A percentile compares a stretch with the other conserved stretches of the same genome.
These are phyloP conservation scores for Latrodectus elegans DNA, from an alignment of 2,888 invertebrate genomes.

Conservation along the genomic window DNA sequence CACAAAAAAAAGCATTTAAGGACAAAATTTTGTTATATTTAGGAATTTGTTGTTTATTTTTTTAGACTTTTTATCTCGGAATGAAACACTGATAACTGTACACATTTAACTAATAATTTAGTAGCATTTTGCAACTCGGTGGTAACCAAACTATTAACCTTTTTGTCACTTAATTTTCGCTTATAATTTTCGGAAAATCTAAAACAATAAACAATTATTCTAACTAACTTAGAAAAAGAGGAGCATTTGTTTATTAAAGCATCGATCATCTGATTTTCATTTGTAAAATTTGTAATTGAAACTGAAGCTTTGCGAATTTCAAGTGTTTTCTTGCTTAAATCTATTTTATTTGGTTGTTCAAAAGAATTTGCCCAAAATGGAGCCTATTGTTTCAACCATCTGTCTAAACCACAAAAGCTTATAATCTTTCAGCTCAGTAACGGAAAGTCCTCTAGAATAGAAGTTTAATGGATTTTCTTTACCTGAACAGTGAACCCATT, in stretches of 20 bases:
- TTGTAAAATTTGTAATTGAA: neutral
- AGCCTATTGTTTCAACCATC: neutral
- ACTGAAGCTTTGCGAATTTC: neutral
- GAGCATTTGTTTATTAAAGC: neutral
- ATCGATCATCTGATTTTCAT: neutral
- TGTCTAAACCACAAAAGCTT: constrained; percentile 66
- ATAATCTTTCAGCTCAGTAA: constrained; percentile 38
- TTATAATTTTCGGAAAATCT: neutral
- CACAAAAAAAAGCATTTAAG: neutral
- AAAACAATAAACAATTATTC: neutral
- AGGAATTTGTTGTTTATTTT: neutral
- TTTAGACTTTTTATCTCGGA: neutral
- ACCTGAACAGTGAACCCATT: constrained; percentile 15
- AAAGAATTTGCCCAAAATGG: neutral
- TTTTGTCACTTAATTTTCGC: neutral
- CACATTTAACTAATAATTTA: neutral
- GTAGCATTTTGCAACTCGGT: neutral
- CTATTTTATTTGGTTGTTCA: neutral
- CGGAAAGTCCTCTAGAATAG: constrained; percentile 61
- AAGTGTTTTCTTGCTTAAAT: neutral
- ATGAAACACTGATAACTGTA: neutral
- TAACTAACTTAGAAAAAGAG: constrained; percentile 3
- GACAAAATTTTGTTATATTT: neutral
- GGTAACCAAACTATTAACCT: neutral
- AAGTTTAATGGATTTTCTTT: constrained; percentile 65